Evolutionary conservation across 2,888 invertebrate genomes (phyloP).

Genomic region (Lasioglossum calceatum): DNA sequence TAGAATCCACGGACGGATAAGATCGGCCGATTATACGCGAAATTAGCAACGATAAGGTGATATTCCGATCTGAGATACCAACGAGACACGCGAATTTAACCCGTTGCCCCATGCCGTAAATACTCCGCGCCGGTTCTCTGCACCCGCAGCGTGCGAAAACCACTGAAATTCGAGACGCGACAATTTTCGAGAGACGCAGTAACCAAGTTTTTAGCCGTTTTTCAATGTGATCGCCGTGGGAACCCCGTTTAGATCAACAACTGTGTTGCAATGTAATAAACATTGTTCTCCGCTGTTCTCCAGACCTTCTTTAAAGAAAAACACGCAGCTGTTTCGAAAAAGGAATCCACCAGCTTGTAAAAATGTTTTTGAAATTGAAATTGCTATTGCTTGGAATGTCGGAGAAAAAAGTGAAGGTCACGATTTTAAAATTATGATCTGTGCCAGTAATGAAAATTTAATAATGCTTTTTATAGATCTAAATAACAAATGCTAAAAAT

Average conservation of each 20-base stretch:
- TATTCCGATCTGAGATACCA: not conserved
- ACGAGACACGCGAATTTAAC: not conserved
- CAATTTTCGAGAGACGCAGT: not conserved
- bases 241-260: not conserved
- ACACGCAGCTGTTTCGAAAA: too few species aligned
- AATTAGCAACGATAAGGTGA: not conserved
- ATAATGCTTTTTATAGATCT: too few species aligned
- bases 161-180: not conserved
- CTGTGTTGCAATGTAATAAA: not conserved
- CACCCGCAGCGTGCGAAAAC: not conserved
- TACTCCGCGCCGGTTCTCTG: not conserved
- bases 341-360: too few species aligned
- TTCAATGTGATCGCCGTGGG: not conserved
- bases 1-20: not conserved
- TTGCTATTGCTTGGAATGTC: too few species aligned
- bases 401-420: too few species aligned
- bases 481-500: too few species aligned
- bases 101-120: not conserved
- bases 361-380: too few species aligned
- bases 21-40: constrained; percentile 20
- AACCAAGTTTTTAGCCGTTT: not conserved
- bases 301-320: too few species aligned
- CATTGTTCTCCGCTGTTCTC: not conserved
- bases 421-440: too few species aligned
- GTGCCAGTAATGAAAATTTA: too few species aligned